These are phyloP conservation scores for Pheosia gnoma DNA, from an alignment of 2,888 invertebrate species.

Conservation along the genomic window DNA sequence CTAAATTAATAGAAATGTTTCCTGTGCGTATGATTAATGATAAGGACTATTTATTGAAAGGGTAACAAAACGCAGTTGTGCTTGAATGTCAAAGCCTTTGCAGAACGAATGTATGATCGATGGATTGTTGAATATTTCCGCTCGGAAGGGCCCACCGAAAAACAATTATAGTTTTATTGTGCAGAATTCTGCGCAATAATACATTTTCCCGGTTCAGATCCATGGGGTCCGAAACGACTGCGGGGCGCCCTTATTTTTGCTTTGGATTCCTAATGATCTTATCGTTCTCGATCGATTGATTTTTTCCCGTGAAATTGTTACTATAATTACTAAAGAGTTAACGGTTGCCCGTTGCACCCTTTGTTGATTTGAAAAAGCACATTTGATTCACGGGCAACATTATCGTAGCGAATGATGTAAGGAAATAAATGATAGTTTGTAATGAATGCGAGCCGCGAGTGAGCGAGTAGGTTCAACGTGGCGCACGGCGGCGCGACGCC, in stretches of 20 bases:
- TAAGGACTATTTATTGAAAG: constrained; percentile 32
- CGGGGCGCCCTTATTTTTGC: constrained; percentile 64
- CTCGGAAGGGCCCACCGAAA: constrained; percentile 59
- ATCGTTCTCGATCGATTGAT: constrained; percentile 49
- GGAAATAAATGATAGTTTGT: constrained; percentile 31
- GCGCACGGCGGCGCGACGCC: constrained; percentile 49
- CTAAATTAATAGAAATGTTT: constrained; percentile 33
- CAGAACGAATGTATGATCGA: constrained; percentile 77
- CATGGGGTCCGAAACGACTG: constrained; percentile 51
- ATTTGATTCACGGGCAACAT: constrained; percentile 13
- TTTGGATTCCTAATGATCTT: constrained; percentile 76
- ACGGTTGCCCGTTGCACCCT: constrained; percentile 55
- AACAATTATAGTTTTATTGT: constrained; percentile 74
- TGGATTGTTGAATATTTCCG: constrained; percentile 61
- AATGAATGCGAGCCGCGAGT: constrained; percentile 22
- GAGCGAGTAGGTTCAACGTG: constrained; percentile 41
- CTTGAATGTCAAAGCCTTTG: constrained; percentile 49
- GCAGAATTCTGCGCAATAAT: constrained; percentile 60
- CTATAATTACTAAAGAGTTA: constrained; percentile 63
- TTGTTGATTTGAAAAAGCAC: constrained; percentile 5
- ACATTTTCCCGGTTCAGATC: constrained; percentile 49
- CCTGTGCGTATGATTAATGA: constrained; percentile 55
- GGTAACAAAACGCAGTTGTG: constrained; percentile 41
- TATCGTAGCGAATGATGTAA: constrained; percentile 45
- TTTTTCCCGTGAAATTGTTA: constrained; percentile 55